phyloP scores from a whole-genome alignment of 2,797 vertebrate species.

The Emys orbicularis region DNA sequence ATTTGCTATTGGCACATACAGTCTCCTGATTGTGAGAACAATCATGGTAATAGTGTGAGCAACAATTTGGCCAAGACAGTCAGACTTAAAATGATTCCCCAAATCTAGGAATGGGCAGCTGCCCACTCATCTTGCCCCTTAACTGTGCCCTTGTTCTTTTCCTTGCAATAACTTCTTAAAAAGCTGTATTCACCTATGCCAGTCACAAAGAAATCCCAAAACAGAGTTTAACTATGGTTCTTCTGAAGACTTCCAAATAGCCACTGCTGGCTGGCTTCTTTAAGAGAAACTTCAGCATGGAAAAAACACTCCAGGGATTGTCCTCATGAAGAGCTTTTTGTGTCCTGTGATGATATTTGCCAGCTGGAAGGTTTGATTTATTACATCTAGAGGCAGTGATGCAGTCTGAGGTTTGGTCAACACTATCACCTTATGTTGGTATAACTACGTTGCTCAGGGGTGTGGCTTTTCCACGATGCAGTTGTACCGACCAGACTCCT shows the following conservation, averaged over 20 bases:
- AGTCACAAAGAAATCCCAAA: slow-evolving; percentile 4
- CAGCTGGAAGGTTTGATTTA: background rate
- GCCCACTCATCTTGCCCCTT: background rate
- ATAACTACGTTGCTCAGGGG: too few species aligned
- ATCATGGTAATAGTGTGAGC: background rate
- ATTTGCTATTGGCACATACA: background rate
- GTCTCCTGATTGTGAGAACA: background rate
- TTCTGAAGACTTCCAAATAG: slow-evolving; percentile 37
- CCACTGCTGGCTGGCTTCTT: slow-evolving; percentile 63
- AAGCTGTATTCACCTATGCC: background rate
- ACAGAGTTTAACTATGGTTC: background rate
- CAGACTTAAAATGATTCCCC: background rate
- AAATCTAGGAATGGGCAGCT: background rate
- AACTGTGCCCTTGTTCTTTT: background rate
- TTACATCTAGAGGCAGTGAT: background rate
- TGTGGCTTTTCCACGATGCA: too few species aligned
- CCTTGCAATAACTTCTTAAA: background rate
- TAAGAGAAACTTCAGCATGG: slow-evolving; percentile 41
- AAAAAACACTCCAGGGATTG: slow-evolving; percentile 2
- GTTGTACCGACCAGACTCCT: background rate
- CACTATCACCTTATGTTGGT: too few species aligned
- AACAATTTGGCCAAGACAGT: background rate
- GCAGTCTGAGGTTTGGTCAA: background rate
- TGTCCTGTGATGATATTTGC: background rate
- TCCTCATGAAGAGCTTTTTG: slow-evolving; percentile 30